Evolutionary conservation across 2,888 invertebrate species (phyloP).

Genomic region (Epinotia ramella): DNA sequence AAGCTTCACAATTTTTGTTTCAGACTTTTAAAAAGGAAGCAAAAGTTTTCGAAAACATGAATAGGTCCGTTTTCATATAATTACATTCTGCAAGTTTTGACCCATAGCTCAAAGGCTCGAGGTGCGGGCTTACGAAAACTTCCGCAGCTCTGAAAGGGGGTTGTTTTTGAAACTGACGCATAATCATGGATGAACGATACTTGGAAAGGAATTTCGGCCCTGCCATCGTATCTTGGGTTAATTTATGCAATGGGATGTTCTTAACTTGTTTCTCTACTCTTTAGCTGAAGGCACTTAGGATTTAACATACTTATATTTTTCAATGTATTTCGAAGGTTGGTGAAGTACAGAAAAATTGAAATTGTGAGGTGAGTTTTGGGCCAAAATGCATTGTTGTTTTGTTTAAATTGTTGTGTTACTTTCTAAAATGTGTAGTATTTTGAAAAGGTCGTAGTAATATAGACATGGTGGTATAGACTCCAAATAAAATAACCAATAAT

Average conservation of each 20-base stretch:
- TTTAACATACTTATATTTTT: slow-evolving; percentile 1
- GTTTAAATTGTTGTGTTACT: too few relatives aligned
- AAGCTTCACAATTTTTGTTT: not conserved
- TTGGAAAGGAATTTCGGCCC: not conserved
- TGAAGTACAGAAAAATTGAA: not conserved
- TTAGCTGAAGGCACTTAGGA: not conserved
- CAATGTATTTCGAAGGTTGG: not conserved
- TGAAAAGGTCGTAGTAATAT: too few relatives aligned
- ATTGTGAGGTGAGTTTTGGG: not conserved
- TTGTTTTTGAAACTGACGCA: slow-evolving; percentile 33
- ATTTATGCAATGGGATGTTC: slow-evolving; percentile 22
- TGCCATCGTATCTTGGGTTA: slow-evolving; percentile 13
- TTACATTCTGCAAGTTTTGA: slow-evolving; percentile 33
- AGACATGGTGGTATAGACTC: too few relatives aligned
- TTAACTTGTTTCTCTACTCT: slow-evolving; percentile 16
- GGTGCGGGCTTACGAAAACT: slow-evolving; percentile 30
- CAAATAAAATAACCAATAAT: too few relatives aligned
- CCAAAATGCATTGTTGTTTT: too few relatives aligned
- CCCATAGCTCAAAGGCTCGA: slow-evolving; percentile 36
- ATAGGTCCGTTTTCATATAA: slow-evolving; percentile 34
- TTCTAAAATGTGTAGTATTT: too few relatives aligned
- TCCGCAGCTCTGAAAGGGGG: slow-evolving; percentile 21
- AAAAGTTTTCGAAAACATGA: slow-evolving; percentile 19
- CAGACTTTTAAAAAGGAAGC: not conserved
- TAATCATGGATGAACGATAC: slow-evolving; percentile 35